Percentiles rank a stretch among this genome's conserved stretches.
Evolutionary conservation across 2,113 vertebrate genomes (phyloP).

Genomic region (Dunckerocampus dactyliophorus): DNA sequence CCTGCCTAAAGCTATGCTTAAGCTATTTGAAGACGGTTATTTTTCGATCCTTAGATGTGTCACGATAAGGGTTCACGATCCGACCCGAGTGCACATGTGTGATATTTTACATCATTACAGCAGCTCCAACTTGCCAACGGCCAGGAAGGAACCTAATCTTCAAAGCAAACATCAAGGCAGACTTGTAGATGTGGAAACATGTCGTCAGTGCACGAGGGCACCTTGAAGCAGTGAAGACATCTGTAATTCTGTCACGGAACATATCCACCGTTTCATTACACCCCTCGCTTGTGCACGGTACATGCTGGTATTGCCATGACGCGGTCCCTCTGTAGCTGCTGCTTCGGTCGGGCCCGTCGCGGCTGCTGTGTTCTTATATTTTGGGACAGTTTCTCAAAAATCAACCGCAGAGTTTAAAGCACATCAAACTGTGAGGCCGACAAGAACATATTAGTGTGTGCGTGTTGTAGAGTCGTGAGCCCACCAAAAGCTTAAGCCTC

Average conservation of each 20-base stretch:
- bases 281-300: slow-evolving; percentile 9
- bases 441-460: slow-evolving; percentile 28
- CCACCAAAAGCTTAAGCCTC: slow-evolving; percentile 68
- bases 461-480: slow-evolving; percentile 49
- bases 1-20: neutral
- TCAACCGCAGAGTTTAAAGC: slow-evolving; percentile 45
- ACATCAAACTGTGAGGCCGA: slow-evolving; percentile 50
- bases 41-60: neutral
- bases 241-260: slow-evolving; percentile 56
- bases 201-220: slow-evolving; percentile 42
- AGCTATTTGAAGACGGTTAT: neutral
- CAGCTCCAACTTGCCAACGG: slow-evolving; percentile 25
- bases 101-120: slow-evolving; percentile 27
- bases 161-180: slow-evolving; percentile 56
- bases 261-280: slow-evolving; percentile 40
- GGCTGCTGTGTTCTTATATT: slow-evolving; percentile 51
- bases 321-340: slow-evolving; percentile 48
- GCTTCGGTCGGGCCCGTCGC: slow-evolving; percentile 28
- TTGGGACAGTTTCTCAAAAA: slow-evolving; percentile 56
- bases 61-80: neutral
- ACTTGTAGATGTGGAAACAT: slow-evolving; percentile 36
- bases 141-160: slow-evolving; percentile 44
- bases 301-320: slow-evolving; percentile 37
- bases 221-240: slow-evolving; percentile 54
- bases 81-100: slow-evolving; percentile 3